phyloP scores from a whole-genome alignment of 2,797 vertebrate species.

The Oreonectes daqikongensis region DNA sequence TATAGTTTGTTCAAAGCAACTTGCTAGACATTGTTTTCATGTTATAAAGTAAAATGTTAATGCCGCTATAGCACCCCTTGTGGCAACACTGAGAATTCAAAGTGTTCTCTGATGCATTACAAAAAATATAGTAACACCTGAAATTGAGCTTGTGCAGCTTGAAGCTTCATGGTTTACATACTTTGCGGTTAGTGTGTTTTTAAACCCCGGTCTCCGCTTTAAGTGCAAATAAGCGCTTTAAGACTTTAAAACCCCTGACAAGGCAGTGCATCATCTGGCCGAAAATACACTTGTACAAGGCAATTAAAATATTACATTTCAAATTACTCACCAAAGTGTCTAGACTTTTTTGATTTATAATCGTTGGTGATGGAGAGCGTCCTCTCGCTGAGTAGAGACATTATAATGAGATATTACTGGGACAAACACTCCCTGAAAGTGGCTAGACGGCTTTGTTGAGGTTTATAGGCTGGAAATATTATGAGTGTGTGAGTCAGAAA shows the following conservation, averaged over 20 bases:
- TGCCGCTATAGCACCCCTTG: neutral
- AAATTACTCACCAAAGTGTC: constrained; percentile 33
- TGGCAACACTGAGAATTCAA: neutral
- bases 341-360: constrained; percentile 49
- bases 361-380: constrained; percentile 46
- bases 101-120: neutral
- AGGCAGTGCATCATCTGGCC: constrained; percentile 32
- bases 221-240: constrained; percentile 14
- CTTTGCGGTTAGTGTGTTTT: neutral
- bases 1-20: too few relatives aligned
- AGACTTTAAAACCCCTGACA: constrained; percentile 44
- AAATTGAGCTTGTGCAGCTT: neutral
- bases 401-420: constrained; percentile 25
- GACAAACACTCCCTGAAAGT: constrained; percentile 18
- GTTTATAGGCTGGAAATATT: neutral
- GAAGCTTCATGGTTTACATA: neutral
- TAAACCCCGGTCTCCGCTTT: neutral
- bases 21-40: too few relatives aligned
- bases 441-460: neutral
- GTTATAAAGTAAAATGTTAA: neutral
- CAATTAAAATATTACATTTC: constrained; percentile 53
- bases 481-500: neutral
- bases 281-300: constrained; percentile 40
- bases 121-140: neutral
- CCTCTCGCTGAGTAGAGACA: constrained; percentile 29